Evolutionary conservation across 2,113 vertebrate genomes (phyloP), one percentile per base, ranked within the genome.

Genomic region (Hydropotes inermis): DNA sequence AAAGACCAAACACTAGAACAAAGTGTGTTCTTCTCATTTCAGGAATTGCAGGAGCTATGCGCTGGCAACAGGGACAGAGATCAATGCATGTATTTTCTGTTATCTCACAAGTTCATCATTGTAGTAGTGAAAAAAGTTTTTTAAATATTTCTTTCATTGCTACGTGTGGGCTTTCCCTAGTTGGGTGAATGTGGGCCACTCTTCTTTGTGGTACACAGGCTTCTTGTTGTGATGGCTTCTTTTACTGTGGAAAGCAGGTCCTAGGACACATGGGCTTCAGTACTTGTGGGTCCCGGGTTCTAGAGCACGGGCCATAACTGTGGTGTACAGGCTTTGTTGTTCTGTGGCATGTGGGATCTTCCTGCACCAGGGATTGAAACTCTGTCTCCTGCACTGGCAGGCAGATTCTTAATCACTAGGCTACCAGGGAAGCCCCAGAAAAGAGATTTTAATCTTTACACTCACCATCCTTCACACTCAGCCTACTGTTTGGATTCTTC

Each of bases 231-330:
- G 6, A 13, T 43, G 43, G 74, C 74, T 78, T 16, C 43, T 78
- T 27, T 16, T 45, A 16, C 13, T 28, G 39, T 28, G 39, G 13
- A 28, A 25, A 25, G 45, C 13, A 43, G 25, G 25, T 13, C 45
- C 43, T 8, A 45, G 43, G 43, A 15, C 6, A 28, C 39, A 28
- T 43, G 13, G 25, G 43, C 43, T 28, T 16, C 25, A 9, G 6
- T 1, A 4, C 6, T 4, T 7, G 25, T 1, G 13, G 43, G 13
- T 4, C 43, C 23, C 1, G 0, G 70, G 13, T 7, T 78, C 74
- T 15, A 78, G 25, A 45, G 39, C 39, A 45, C 14, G 39, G 39
- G 43, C 74, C 4, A 16, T 16, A 4, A 3, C 39, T 78, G 25
- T 78, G 74, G 14, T 16, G 43, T 6, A 0, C 13, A 45, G 74